Base-by-base conservation (phyloP, 1,140 invertebrate genomes). In the Myzus persicae region DNA sequence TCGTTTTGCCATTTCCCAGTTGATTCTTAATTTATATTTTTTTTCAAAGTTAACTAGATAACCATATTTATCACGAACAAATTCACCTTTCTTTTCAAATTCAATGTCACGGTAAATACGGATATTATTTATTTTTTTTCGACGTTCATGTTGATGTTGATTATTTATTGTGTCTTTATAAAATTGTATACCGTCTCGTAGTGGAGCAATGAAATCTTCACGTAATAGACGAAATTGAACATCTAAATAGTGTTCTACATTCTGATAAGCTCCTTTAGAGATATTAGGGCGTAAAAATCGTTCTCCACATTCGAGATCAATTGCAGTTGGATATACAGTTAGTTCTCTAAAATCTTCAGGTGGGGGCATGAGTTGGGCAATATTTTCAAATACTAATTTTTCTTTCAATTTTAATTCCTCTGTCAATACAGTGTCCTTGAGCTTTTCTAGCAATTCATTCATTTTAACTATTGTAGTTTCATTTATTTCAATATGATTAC, bases 241-340 rank as follows among this genome's bases (percentile, higher is more conserved):
- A 94, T 98, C 97, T 24, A 98, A 95, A 94, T 98, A 98, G 94
- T 98, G 96, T 46, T 97, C 95, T 0, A 96, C 95, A 94, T 96
- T 95, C 14, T 95, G 94, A 95, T 97, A 98, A 1, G 95, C 94
- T 6, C 97, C 97, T 51, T 96, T 94, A 0, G 96, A 94, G 82
- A 96, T 96, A 94, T 97, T 97, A 24, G 96, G 95, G 7, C 96
- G 95, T 22, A 97, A 94, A 95, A 96, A 96, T 36, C 94, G 67
- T 59, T 67, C 46, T 24, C 93, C 67, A 38, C 0, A 46, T 51
- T 89, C 84, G 1, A 94, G 38, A 67, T 94, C 94, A 18, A 82
- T 46, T 67, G 82, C 18, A 1, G 76, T 92, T 51, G 94, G 94
- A 67, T 93, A 94, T 3, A 94, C 22, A 59, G 67, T 38, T 22